A percentile compares a stretch with the other conserved stretches of the same genome.
phyloP scores from a whole-genome alignment of 2,888 invertebrate species.

The Lottia gigantea region DNA sequence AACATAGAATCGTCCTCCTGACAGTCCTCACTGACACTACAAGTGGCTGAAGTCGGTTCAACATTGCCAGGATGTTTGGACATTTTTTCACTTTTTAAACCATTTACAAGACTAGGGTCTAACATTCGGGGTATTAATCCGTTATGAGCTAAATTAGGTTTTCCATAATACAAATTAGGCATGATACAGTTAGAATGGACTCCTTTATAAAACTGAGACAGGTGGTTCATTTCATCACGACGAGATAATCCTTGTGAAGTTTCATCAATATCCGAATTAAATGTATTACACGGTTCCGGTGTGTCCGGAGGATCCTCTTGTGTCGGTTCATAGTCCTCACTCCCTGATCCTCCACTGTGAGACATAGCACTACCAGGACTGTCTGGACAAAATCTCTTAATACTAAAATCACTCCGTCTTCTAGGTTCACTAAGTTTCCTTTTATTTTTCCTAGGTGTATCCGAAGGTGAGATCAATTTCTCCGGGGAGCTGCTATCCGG shows the following conservation, averaged over 20 bases:
- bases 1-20: slow-evolving; percentile 17
- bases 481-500: slow-evolving; percentile 24
- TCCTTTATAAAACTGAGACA: slow-evolving; percentile 15
- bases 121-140: slow-evolving; percentile 17
- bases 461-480: slow-evolving; percentile 21
- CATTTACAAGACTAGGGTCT: slow-evolving; percentile 13
- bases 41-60: not conserved
- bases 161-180: slow-evolving; percentile 21
- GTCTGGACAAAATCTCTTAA: slow-evolving; percentile 60
- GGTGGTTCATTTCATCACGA: not conserved
- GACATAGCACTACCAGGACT: slow-evolving; percentile 51
- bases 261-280: slow-evolving; percentile 23
- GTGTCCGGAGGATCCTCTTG: slow-evolving; percentile 43
- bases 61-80: not conserved
- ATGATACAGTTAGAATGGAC: slow-evolving; percentile 21
- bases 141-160: slow-evolving; percentile 14
- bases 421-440: slow-evolving; percentile 77
- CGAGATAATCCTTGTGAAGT: slow-evolving; percentile 19
- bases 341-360: slow-evolving; percentile 42
- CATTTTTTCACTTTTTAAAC: slow-evolving; percentile 5
- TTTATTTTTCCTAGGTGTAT: slow-evolving; percentile 72
- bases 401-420: slow-evolving; percentile 55
- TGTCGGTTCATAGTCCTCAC: slow-evolving; percentile 45
- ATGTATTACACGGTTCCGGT: slow-evolving; percentile 22
- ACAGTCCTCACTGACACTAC: not conserved